A percentile compares a stretch with the other conserved stretches of the same genome.
These are phyloP conservation scores for Amblyteles armatorius DNA, from an alignment of 2,888 invertebrate genomes.

Conservation along the genomic window DNA sequence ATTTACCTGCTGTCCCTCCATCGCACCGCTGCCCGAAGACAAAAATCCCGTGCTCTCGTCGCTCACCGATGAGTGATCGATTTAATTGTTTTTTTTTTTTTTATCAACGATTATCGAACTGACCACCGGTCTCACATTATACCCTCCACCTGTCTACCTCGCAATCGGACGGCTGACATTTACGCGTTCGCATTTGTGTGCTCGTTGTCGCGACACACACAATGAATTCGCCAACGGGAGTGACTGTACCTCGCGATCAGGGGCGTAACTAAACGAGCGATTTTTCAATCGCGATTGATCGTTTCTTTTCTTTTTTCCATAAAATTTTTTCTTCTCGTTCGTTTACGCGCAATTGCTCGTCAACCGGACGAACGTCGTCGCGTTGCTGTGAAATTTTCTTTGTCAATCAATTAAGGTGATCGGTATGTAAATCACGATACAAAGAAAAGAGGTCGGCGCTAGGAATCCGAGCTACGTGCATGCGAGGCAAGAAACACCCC, in stretches of 20 bases:
- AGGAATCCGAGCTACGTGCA: constrained; percentile 29
- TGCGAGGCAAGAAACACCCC: constrained; percentile 42
- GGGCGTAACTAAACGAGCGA: neutral
- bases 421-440: no score
- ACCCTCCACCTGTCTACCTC: constrained; percentile 62
- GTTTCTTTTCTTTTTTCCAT: no score
- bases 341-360: no score
- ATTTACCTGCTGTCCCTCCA: constrained; percentile 78
- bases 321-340: no score
- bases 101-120: constrained; percentile 40
- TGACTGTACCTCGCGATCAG: constrained; percentile 11
- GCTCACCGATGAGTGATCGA: constrained; percentile 2
- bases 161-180: constrained; percentile 66
- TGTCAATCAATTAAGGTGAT: no score
- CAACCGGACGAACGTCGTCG: no score
- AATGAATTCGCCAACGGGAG: neutral
- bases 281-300: no score
- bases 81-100: constrained; percentile 32
- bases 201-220: neutral
- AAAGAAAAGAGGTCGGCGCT: neutral
- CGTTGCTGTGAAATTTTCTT: no score
- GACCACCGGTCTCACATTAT: constrained; percentile 61
- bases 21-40: constrained; percentile 49
- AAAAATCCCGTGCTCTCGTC: neutral
- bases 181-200: constrained; percentile 58